A percentile compares a stretch with the other conserved stretches of the same genome.
phyloP scores from a whole-genome alignment of 2,113 vertebrate genomes.

The Pseudopodoces humilis region DNA sequence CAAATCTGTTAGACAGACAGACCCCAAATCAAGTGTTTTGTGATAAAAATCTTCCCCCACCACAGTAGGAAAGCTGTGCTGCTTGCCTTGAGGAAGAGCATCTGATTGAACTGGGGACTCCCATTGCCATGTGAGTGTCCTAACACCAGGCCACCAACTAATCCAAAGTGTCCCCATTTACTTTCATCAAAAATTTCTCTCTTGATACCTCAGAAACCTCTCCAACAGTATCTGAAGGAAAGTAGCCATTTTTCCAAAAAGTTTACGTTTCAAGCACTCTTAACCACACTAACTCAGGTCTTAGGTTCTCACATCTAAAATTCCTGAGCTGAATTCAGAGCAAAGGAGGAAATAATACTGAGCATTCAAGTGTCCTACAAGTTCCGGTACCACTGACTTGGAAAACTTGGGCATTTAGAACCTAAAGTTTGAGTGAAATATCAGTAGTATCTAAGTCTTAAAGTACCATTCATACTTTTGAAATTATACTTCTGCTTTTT shows the following conservation, averaged over 20 bases:
- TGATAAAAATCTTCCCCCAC: not conserved
- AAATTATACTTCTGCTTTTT: not conserved
- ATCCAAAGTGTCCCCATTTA: not conserved
- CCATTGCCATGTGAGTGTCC: fast-evolving
- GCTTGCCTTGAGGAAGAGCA: not conserved
- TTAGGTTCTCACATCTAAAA: not conserved
- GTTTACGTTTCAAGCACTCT: not conserved
- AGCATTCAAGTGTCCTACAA: not conserved
- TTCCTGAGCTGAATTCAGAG: not conserved
- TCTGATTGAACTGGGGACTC: not conserved
- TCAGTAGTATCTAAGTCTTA: not conserved
- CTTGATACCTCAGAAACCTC: not conserved
- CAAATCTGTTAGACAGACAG: not conserved
- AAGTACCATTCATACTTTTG: not conserved
- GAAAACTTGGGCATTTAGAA: not conserved
- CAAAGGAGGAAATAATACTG: not conserved
- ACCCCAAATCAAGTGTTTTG: not conserved
- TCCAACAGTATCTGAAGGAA: not conserved
- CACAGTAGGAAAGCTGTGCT: not conserved
- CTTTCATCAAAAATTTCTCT: not conserved
- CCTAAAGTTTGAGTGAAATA: not conserved
- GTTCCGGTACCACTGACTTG: not conserved
- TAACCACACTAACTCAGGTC: not conserved
- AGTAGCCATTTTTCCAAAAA: not conserved
- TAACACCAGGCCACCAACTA: not conserved